These are phyloP conservation scores for Orcinus orca DNA, from an alignment of 2,113 vertebrate species.

Conservation along the genomic window DNA sequence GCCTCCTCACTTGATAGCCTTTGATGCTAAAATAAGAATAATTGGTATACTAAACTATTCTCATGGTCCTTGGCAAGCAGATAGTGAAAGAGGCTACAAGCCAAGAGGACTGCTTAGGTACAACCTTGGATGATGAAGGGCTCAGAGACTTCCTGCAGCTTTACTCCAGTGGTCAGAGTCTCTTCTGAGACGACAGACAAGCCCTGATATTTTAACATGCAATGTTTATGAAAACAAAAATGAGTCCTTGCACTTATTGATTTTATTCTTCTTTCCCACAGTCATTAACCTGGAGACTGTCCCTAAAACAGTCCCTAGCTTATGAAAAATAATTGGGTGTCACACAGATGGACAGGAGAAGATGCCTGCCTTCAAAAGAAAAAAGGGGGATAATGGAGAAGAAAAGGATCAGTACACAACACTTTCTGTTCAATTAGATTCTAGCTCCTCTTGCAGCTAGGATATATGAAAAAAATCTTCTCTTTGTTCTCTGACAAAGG, in stretches of 20 bases:
- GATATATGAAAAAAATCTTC: neutral
- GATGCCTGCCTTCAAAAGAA: neutral
- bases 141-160: neutral
- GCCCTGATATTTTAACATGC: neutral
- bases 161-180: neutral
- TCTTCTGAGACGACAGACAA: neutral
- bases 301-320: neutral
- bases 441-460: neutral
- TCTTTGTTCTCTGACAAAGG: neutral
- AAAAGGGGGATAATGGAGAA: neutral
- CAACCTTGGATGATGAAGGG: neutral
- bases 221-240: neutral
- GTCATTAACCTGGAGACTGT: neutral
- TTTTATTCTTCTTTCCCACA: neutral
- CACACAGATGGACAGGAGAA: neutral
- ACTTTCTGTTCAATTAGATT: neutral
- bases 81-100: neutral
- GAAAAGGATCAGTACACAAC: neutral
- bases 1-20: neutral
- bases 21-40: neutral
- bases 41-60: neutral
- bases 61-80: neutral
- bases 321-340: neutral
- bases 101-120: neutral
- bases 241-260: neutral